A percentile compares a stretch with the other conserved stretches of the same genome.
Conservation (phyloP, 2,113 vertebrate genomes). For the Geothlypis trichas region DNA sequence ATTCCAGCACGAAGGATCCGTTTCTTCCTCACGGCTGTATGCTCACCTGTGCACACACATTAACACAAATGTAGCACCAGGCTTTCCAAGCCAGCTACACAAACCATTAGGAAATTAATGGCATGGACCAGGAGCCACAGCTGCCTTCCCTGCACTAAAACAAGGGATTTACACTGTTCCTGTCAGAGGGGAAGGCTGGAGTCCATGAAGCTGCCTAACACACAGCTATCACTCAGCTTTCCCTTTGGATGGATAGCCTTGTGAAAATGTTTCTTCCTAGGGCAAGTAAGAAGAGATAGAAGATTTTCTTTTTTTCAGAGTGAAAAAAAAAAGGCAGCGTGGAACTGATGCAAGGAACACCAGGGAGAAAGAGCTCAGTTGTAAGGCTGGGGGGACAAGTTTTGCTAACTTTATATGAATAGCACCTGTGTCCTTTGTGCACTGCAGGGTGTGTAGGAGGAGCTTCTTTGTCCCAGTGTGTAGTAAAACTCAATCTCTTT, state of each 20-base stretch:
- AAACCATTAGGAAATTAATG: neutral
- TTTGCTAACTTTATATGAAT: neutral
- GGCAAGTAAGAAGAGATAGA: neutral
- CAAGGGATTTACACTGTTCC: neutral
- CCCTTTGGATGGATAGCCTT: neutral
- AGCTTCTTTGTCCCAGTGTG: neutral
- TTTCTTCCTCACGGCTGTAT: rapidly evolving
- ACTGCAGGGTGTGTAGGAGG: neutral
- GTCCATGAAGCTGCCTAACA: neutral
- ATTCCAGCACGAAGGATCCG: neutral
- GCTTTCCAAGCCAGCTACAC: neutral
- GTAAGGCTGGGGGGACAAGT: neutral
- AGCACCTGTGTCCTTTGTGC: neutral
- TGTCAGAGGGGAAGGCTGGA: neutral
- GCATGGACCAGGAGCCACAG: neutral
- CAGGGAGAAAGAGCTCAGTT: neutral
- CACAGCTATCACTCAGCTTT: neutral
- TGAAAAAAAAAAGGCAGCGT: too few species aligned
- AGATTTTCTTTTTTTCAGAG: neutral
- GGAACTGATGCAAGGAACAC: neutral
- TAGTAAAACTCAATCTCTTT: neutral
- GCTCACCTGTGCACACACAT: neutral
- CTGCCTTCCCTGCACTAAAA: neutral
- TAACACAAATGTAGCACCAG: neutral
- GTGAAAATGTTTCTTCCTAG: neutral